A percentile compares a stretch with the other conserved stretches of the same genome.
Conservation (phyloP, 2,113 vertebrate genomes). For the Ictalurus punctatus region DNA sequence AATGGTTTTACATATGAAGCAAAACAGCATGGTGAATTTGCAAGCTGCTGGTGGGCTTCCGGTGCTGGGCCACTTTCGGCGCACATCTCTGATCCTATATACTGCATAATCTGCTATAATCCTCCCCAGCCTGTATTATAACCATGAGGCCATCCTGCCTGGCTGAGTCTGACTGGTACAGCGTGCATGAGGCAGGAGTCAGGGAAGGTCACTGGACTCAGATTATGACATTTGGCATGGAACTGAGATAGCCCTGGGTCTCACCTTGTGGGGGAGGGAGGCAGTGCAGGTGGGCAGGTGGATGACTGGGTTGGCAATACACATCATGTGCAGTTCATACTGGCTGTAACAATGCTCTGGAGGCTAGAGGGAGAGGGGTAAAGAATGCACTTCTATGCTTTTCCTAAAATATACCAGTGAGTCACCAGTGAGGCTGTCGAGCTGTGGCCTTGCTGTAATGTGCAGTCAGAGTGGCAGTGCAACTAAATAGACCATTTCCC, state of each 20-base stretch:
- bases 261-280: not conserved
- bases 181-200: not conserved
- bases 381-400: conserved; percentile 22
- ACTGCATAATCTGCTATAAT: conserved; percentile 72
- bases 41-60: conserved; percentile 6
- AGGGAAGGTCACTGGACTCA: not conserved
- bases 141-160: conserved; percentile 40
- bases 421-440: conserved; percentile 42
- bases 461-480: conserved; percentile 22
- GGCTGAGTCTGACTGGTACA: not conserved
- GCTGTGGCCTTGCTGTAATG: conserved; percentile 35
- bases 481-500: conserved; percentile 17
- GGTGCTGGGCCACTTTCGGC: conserved; percentile 47
- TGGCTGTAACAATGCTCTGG: conserved; percentile 8
- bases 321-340: not conserved
- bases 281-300: conserved; percentile 23
- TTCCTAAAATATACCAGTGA: conserved; percentile 51
- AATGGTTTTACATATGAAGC: not conserved
- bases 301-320: not conserved
- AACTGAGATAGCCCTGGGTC: not conserved
- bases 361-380: conserved; percentile 13
- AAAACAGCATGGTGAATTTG: not conserved
- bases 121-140: conserved; percentile 61
- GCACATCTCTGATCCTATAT: conserved; percentile 54
- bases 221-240: not conserved